A percentile compares a stretch with the other conserved stretches of the same genome.
These are phyloP conservation scores for Oryzias woworae DNA, from an alignment of 2,113 vertebrate species.

Conservation along the genomic window DNA sequence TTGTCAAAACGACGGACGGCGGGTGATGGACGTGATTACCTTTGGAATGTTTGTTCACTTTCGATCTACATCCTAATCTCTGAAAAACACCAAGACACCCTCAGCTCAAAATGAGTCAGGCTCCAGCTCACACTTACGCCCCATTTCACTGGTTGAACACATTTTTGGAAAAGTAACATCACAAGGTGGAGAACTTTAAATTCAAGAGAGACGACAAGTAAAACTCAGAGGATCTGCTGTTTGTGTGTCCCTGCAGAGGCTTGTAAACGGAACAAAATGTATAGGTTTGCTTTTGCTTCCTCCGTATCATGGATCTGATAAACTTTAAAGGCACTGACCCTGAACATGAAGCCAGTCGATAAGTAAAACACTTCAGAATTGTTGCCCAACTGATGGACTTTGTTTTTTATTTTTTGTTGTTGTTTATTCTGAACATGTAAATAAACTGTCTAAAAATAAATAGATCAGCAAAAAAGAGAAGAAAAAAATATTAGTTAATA, in stretches of 20 bases:
- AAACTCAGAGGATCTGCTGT: background rate
- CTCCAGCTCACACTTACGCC: slow-evolving; percentile 24
- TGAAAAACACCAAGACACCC: slow-evolving; percentile 24
- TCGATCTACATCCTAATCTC: slow-evolving; percentile 39
- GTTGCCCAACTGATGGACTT: too few relatives aligned
- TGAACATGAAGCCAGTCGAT: too few relatives aligned
- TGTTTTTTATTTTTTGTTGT: too few relatives aligned
- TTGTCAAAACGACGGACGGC: slow-evolving; percentile 39
- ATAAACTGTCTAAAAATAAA: too few relatives aligned
- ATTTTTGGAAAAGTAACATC: slow-evolving; percentile 1
- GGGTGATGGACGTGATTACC: slow-evolving; percentile 55
- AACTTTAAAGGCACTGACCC: too few relatives aligned
- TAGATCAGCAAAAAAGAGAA: too few relatives aligned
- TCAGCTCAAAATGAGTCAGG: background rate
- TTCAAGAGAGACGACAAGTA: background rate
- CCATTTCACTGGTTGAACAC: slow-evolving; percentile 6
- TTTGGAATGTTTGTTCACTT: slow-evolving; percentile 67
- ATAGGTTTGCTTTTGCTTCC: background rate
- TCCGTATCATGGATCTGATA: background rate
- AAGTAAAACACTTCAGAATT: too few relatives aligned
- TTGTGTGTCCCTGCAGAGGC: background rate
- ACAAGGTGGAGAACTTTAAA: background rate
- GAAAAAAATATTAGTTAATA: too few relatives aligned
- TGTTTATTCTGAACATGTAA: too few relatives aligned
- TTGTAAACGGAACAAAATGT: background rate